Evolutionary conservation across 2,888 invertebrate genomes (phyloP), one percentile per base, ranked within the genome.

Genomic region (Penaeus monodon): DNA sequence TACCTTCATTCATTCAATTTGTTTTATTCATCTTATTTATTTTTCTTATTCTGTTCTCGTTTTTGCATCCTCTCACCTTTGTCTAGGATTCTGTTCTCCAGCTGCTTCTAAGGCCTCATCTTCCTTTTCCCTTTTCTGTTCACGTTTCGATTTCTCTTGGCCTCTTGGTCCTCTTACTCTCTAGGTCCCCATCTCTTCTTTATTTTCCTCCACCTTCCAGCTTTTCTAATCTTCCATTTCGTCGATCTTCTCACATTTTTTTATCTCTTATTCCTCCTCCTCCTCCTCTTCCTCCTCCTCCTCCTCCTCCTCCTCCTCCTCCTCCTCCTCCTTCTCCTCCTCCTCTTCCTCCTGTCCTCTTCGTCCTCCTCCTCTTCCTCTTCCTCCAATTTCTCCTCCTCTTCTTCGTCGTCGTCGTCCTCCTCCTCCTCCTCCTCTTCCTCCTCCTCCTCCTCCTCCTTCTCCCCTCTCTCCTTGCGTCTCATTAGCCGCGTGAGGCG

Each of bases 401-500:
- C 22, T 38, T 76, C 65, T 29, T 38, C 38, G 20, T 66, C 49
- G 14, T 14, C 68, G 20, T 49, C 27, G 1, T 17, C 24, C 7
- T 1, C 27, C 63, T 24, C 57, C 49, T 22, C 1, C 49, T n/a
- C 27, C 70, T 29, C n/a, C 57, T 57, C 57, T 38, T 66, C 49
- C 77, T 65, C 65, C 82, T 65, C 4, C 74, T 68, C 57, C 66
- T 78, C 65, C 44, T 29, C 29, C n/a, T 78, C 57, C 77, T 65
- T 29, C 49, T 74, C 57, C 74, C 74, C 73, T 68, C 74, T 79
- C 79, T 73, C 70, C 38, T 65, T 66, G 78, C 84, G 84, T 85
- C 84, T 85, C 84, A 85, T 85, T 85, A 85, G 84, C 84, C 79
- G 79, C 70, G 84, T 70, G 78, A 79, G 84, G 84, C 84, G 84